Conservation (phyloP, 2,888 invertebrate genomes). For the Lasioglossum oenotherae region DNA sequence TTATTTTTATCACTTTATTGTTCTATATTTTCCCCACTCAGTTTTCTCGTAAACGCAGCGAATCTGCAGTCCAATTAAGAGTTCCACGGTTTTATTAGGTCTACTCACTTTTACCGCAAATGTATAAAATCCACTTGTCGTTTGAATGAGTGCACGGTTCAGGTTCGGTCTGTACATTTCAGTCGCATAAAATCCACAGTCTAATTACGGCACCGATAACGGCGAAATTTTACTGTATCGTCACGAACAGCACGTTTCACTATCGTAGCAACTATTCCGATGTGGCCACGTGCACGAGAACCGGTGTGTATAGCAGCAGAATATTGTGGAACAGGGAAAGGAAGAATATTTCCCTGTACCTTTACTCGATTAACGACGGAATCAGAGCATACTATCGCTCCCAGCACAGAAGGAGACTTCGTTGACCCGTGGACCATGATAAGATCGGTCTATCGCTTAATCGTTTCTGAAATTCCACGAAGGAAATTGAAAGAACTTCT, state of each 20-base stretch:
- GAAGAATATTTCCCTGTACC: not conserved
- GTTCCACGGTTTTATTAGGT: not conserved
- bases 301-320: not conserved
- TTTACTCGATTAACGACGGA: slow-evolving; percentile 36
- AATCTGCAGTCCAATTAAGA: not conserved
- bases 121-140: not conserved
- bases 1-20: too few species aligned
- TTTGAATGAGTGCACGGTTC: not conserved
- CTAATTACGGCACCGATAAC: not conserved
- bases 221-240: not conserved
- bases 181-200: not conserved
- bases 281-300: not conserved
- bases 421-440: not conserved
- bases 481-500: slow-evolving; percentile 20
- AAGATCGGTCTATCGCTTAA: slow-evolving; percentile 17
- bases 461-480: slow-evolving; percentile 5
- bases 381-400: slow-evolving; percentile 32
- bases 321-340: not conserved
- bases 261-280: not conserved
- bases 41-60: not conserved
- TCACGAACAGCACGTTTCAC: not conserved
- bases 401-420: not conserved
- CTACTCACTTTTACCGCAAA: not conserved
- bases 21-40: too few species aligned
- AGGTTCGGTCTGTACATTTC: not conserved